Evolutionary conservation across 1,140 invertebrate species (phyloP), one percentile per base, ranked within the genome.

Genomic region (Caenorhabditis briggsae): DNA sequence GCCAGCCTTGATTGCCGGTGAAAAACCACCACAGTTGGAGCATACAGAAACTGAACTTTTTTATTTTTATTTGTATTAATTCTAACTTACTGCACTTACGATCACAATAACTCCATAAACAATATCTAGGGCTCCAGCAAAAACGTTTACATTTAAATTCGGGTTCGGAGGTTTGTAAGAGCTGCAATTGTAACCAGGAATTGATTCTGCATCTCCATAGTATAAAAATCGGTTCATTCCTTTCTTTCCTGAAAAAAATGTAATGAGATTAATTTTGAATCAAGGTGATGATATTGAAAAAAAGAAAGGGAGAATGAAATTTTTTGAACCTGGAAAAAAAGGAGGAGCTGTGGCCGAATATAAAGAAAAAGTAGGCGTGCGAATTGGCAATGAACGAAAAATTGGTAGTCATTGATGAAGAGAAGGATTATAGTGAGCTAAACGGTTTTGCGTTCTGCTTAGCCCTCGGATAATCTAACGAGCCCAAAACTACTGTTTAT

Each of bases 211-310:
- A 50, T 20, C n/a, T 11, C 70, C 70, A 50, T 78, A 50, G 11
- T 50, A 78, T 2, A 78, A 7, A n/a, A 78, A 78, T 78, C 46
- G 53, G n/a, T 78, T 78, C 70, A 78, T 78, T 70, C n/a, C 23
- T 53, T 11, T 0, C 16, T 53, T 53, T 53, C 11, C 2, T 9
- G 6, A 9, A 6, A 53, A 53, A 33, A 3, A 33, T 33, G 3
- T 2, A 2, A 53, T 53, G 2, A 53, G 11, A 53, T 8, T n/a
- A 58, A n/a, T n/a, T 20, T 20, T n/a, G 0, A 16, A 58, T n/a
- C 0, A 0, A 9, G 25, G 0, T 58, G 56, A 3, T 20, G 11
- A 58, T 0, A 18, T 33, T 33, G 8, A 58, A 20, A 20, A 18
- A 58, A n/a, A 20, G 5, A 5, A 20, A 20, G 8, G 20, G 8